These are phyloP conservation scores for Apeira syringaria DNA, from an alignment of 2,888 invertebrate genomes.

Conservation along the genomic window DNA sequence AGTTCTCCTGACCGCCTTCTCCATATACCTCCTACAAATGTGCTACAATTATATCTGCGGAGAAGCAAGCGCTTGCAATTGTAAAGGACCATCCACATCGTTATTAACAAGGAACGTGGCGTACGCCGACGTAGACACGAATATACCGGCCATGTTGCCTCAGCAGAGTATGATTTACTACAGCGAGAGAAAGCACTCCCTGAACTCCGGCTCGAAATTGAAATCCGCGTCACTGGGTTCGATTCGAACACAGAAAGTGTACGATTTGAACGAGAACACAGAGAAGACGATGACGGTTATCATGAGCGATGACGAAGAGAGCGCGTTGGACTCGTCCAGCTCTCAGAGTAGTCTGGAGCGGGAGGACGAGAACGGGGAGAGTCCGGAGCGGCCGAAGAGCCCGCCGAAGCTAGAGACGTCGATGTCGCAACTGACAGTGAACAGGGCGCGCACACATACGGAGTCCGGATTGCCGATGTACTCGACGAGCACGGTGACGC, in stretches of 20 bases:
- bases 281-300: slow-evolving; percentile 65
- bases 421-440: slow-evolving; percentile 58
- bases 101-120: slow-evolving; percentile 35
- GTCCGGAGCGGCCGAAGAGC: slow-evolving; percentile 39
- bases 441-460: slow-evolving; percentile 28
- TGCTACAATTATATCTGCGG: slow-evolving; percentile 57
- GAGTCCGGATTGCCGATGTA: slow-evolving; percentile 37
- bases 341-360: slow-evolving; percentile 17
- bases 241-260: slow-evolving; percentile 56
- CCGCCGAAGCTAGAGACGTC: slow-evolving; percentile 66
- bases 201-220: slow-evolving; percentile 33
- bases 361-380: slow-evolving; percentile 19
- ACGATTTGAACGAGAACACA: slow-evolving; percentile 66
- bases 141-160: slow-evolving; percentile 49
- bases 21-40: slow-evolving; percentile 59
- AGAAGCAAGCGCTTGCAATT: slow-evolving; percentile 43
- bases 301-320: slow-evolving; percentile 53
- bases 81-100: slow-evolving; percentile 31
- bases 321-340: slow-evolving; percentile 28
- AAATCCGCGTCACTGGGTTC: slow-evolving; percentile 51
- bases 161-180: slow-evolving; percentile 43
- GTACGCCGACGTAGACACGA: slow-evolving; percentile 50
- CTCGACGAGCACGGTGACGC: slow-evolving; percentile 53
- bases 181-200: slow-evolving; percentile 37
- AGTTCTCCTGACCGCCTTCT: slow-evolving; percentile 48